Conservation (phyloP, 2,113 vertebrate species). For the Vireo altiloquus region DNA sequence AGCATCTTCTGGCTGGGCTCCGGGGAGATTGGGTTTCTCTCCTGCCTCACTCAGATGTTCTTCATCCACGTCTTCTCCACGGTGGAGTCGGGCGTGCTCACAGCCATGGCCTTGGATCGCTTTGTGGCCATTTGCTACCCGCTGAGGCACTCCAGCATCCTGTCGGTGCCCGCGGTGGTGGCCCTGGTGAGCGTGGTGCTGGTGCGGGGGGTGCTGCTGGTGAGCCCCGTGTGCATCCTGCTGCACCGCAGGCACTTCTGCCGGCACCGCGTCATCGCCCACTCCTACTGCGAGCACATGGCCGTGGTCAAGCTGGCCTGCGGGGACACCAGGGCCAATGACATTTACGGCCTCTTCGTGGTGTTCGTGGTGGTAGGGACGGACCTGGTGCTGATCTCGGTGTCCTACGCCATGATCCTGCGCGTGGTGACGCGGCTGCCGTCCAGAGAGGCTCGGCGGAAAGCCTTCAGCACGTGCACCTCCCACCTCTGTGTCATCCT, state of each 20-base stretch:
- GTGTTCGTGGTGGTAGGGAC: not conserved
- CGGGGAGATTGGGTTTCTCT: not conserved
- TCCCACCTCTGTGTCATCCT: slow-evolving; percentile 46
- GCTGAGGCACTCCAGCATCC: slow-evolving; percentile 1
- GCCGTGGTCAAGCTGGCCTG: slow-evolving; percentile 4
- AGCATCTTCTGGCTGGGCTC: slow-evolving; percentile 43
- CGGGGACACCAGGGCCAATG: not conserved
- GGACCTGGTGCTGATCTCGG: not conserved
- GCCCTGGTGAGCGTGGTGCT: slow-evolving; percentile 1
- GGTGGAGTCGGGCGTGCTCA: slow-evolving; percentile 35
- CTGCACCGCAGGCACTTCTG: not conserved
- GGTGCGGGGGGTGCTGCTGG: not conserved
- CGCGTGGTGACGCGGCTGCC: not conserved
- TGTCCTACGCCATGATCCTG: slow-evolving; percentile 41
- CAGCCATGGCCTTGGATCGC: slow-evolving; percentile 49
- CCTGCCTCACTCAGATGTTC: slow-evolving; percentile 63
- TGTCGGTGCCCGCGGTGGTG: not conserved
- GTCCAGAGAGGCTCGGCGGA: not conserved
- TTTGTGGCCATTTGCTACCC: slow-evolving; percentile 44
- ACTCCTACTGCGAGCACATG: slow-evolving; percentile 58
- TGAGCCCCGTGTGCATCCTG: not conserved
- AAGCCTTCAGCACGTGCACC: slow-evolving; percentile 40
- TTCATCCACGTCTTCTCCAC: slow-evolving; percentile 39
- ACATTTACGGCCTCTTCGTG: not conserved
- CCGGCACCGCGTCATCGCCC: not conserved